Base-by-base conservation (phyloP, 2,888 invertebrate genomes). In the Augochlorella aurata region DNA sequence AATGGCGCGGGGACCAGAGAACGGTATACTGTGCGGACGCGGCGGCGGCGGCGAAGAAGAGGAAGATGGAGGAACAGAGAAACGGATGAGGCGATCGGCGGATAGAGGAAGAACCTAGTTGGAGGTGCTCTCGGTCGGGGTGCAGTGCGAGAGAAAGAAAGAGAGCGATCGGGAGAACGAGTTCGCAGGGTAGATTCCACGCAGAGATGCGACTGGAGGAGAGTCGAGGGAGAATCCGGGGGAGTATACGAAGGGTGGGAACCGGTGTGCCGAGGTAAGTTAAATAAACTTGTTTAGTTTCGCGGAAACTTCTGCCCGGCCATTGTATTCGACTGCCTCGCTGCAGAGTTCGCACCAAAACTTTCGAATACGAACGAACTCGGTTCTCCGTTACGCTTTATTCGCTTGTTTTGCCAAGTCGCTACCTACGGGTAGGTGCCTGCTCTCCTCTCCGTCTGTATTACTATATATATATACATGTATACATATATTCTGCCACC, bases 211-310 rank as follows among this genome's bases (percentile, higher is more conserved):
- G 70, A 73, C 52, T 67, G 50, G 69, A 21, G 81, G 77, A 79
- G 79, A 77, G 79, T 52, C 63, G 84, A 24, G 74, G 77, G 72
- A 58, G 79, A 49, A 52, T 44, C 24, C 65, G 72, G 45, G 49
- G 61, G 72, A 63, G 63, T 65, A 69, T 68, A 73, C 75, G 70
- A 54, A 69, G 74, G 73, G 82, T 75, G 82, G 79, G 82, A 84
- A 80, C 75, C 83, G 84, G 86, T 87, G 87, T 82, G 84, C 88
- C 79, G 87, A 89, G 90, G 88, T 91, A 92, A 92, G 92, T 93
- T 93, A 92, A 93, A 93, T 92, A 93, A 93, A 93, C 93, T 92
- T 92, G 92, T 93, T 93, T 93, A 92, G 92, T 91, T 93, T 90
- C 86, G 88, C 88, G 86, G 89, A 91, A 92, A 92, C 88, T 92